Evolutionary conservation across 2,113 vertebrate genomes (phyloP).

Genomic region (Puntigrus tetrazona): DNA sequence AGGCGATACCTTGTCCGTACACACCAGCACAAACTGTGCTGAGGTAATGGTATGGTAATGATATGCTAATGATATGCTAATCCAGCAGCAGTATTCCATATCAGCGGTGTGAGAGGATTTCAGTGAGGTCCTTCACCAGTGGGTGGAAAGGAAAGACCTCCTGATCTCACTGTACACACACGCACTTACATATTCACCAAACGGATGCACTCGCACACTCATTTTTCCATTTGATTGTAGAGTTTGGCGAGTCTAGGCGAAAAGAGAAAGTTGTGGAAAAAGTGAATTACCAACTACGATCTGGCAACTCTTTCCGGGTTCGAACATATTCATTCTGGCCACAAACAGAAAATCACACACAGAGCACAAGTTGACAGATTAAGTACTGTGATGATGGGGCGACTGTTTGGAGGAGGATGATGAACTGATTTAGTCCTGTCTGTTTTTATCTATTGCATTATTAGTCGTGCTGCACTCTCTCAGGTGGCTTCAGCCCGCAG

Average conservation of each 20-base stretch:
- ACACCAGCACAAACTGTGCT: conserved; percentile 63
- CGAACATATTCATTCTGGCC: not conserved
- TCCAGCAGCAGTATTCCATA: conserved; percentile 60
- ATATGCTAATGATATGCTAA: conserved; percentile 74
- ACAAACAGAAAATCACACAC: not conserved
- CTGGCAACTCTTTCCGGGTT: not conserved
- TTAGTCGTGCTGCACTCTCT: conserved; percentile 26
- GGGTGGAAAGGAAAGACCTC: conserved; percentile 54
- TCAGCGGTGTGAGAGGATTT: conserved; percentile 53
- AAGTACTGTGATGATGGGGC: not conserved
- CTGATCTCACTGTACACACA: conserved; percentile 63
- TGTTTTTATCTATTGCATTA: conserved; percentile 41
- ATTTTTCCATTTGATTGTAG: not conserved
- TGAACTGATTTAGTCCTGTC: conserved; percentile 32
- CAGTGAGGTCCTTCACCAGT: conserved; percentile 55
- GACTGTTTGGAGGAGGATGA: conserved; percentile 17
- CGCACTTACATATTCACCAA: conserved; percentile 34
- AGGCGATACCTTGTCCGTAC: conserved; percentile 66
- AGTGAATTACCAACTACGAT: not conserved
- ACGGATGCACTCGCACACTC: conserved; percentile 15
- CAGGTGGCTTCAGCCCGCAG: conserved; percentile 16
- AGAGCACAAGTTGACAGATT: not conserved
- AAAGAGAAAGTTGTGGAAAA: not conserved
- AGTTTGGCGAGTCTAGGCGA: not conserved
- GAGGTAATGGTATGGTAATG: conserved; percentile 72